Evolutionary conservation across 2,797 vertebrate genomes (phyloP).

Genomic region (Mus caroli): DNA sequence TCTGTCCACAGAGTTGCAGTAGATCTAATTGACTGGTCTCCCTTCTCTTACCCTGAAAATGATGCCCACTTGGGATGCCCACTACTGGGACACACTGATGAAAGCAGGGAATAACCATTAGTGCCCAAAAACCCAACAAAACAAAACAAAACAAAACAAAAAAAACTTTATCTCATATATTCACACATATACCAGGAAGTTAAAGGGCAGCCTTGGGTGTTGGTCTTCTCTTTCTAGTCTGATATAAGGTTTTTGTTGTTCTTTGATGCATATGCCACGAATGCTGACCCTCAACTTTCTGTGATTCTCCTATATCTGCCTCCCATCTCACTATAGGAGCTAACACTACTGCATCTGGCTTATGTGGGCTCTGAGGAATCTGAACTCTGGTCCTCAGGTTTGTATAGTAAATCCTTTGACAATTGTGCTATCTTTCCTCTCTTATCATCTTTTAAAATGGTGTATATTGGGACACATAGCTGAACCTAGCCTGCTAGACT

Average conservation of each 20-base stretch:
- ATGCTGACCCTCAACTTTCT: neutral
- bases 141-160: too few species aligned
- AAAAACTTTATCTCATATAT: neutral
- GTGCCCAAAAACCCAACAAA: neutral
- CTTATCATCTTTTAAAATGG: neutral
- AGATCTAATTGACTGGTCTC: fast-evolving
- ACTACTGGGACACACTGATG: neutral
- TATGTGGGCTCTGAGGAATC: neutral
- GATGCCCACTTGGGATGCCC: neutral
- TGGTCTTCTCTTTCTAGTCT: neutral
- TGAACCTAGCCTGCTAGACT: neutral
- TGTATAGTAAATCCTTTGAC: neutral
- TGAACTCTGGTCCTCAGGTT: neutral
- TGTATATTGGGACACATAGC: neutral
- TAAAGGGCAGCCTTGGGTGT: neutral
- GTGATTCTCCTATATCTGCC: neutral
- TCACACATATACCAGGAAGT: neutral
- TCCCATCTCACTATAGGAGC: neutral
- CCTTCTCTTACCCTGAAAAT: neutral
- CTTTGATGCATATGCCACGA: neutral
- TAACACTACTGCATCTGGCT: neutral
- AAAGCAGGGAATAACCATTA: neutral
- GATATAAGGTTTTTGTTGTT: neutral
- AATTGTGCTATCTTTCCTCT: neutral
- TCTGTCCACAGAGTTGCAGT: neutral